A percentile compares a stretch with the other conserved stretches of the same genome.
Evolutionary conservation across 2,113 vertebrate genomes (phyloP).

Genomic region (Passer montanus): DNA sequence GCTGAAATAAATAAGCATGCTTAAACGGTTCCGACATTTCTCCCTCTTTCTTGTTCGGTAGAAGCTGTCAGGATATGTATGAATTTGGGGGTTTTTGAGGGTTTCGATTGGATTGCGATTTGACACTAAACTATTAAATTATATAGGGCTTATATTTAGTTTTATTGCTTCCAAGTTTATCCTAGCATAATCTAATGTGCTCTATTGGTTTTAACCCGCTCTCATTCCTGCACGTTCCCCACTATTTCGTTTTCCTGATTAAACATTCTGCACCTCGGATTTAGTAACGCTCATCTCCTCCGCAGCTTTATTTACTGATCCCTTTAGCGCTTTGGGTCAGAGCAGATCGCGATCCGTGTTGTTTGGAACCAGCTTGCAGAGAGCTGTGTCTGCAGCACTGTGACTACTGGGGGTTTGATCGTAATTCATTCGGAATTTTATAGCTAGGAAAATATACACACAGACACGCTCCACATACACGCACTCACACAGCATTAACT

Average conservation of each 20-base stretch:
- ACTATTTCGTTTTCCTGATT: constrained; percentile 6
- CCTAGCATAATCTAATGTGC: constrained; percentile 36
- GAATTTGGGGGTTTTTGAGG: neutral
- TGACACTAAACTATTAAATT: constrained; percentile 70
- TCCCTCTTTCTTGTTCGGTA: neutral
- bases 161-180: constrained; percentile 69
- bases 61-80: neutral
- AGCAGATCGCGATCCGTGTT: neutral
- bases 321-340: neutral
- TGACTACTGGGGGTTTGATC: constrained; percentile 25
- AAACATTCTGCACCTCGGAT: neutral
- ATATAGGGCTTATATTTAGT: constrained; percentile 67
- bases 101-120: constrained; percentile 52
- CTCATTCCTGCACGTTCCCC: neutral
- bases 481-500: constrained; percentile 6
- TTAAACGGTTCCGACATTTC: neutral
- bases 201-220: neutral
- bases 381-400: neutral
- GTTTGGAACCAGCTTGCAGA: constrained; percentile 9
- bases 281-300: neutral
- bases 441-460: constrained; percentile 39
- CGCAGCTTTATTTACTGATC: neutral
- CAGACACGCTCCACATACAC: neutral
- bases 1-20: neutral
- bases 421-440: constrained; percentile 60